phyloP scores from a whole-genome alignment of 1,140 invertebrate genomes.

The Elymnias hypermnestra region DNA sequence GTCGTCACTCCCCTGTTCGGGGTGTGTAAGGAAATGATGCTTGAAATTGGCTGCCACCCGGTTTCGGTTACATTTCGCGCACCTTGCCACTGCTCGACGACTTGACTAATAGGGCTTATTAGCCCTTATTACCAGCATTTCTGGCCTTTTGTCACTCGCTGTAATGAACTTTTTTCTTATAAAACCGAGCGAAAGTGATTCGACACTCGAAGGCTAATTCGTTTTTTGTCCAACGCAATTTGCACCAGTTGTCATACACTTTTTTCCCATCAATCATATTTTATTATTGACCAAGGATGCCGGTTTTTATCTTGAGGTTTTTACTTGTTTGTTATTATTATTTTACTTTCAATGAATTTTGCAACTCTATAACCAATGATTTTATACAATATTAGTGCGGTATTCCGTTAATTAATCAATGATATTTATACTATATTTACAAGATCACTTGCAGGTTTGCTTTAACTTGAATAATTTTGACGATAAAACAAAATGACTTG shows the following conservation, averaged over 20 bases:
- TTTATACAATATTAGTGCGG: no score
- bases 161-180: conserved; percentile 34
- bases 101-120: conserved; percentile 55
- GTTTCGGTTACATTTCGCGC: conserved; percentile 40
- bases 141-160: conserved; percentile 46
- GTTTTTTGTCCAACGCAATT: conserved; percentile 5
- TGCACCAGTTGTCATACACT: not conserved
- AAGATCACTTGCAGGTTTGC: no score
- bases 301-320: not conserved
- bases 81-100: conserved; percentile 43
- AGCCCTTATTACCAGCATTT: conserved; percentile 39
- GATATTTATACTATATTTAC: no score
- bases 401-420: no score
- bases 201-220: conserved; percentile 8
- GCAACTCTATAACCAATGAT: no score
- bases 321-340: not conserved
- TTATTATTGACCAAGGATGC: not conserved
- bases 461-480: no score
- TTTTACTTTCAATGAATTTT: not conserved
- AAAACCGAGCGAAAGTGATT: conserved; percentile 10
- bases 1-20: conserved; percentile 21
- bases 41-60: conserved; percentile 54
- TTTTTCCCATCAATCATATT: conserved; percentile 1
- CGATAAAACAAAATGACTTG: no score
- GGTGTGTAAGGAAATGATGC: conserved; percentile 56